Base-by-base conservation (phyloP, 2,113 vertebrate genomes). In the Lota lota region DNA sequence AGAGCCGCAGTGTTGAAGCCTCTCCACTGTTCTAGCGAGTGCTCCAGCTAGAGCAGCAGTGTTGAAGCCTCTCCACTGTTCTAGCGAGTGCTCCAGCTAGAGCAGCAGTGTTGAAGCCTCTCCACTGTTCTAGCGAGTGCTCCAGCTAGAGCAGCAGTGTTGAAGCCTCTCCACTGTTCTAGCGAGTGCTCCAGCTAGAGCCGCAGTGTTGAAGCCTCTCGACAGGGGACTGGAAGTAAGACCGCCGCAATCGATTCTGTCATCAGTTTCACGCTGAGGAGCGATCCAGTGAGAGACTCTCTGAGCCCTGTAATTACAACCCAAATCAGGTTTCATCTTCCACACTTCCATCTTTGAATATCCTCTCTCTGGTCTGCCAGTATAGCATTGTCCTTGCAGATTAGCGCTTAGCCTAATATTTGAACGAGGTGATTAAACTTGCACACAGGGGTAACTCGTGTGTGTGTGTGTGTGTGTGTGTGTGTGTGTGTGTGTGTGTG, bases 141-240 rank as follows among this genome's bases (percentile, higher is more conserved):
- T 33, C 59, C 33, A 74, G 64, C 5, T 51, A 16, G 50, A 57
- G 16, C 19, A 21, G n/a, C 10, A 16, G n/a, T 19, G 2, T 65
- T 17, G 0, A n/a, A 70, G 57, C 22, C 47, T 36, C 62, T 68
- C 78, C 21, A n/a, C 61, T 40, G 58, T 22, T 24, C 75, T 83
- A 64, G 50, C 17, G 15, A 51, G 63, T 16, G n/a, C 12, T 40
- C 61, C 33, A 74, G 64, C 14, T 64, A 16, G 47, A 56, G 16
- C n/a, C 16, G 18, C 7, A 19, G 22, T 22, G 2, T 64, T 22
- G 0, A 19, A 70, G 56, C 21, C 47, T 53, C 62, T 68, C 78
- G 19, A 72, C 28, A 11, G 10, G 40, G 51, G 56, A 76, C 62
- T 72, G 19, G 68, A 47, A 22, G 53, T 18, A 74, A 81, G 72